A percentile compares a stretch with the other conserved stretches of the same genome.
These are phyloP conservation scores for Polydrusus cervinus DNA, from an alignment of 2,888 invertebrate genomes.

Conservation along the genomic window DNA sequence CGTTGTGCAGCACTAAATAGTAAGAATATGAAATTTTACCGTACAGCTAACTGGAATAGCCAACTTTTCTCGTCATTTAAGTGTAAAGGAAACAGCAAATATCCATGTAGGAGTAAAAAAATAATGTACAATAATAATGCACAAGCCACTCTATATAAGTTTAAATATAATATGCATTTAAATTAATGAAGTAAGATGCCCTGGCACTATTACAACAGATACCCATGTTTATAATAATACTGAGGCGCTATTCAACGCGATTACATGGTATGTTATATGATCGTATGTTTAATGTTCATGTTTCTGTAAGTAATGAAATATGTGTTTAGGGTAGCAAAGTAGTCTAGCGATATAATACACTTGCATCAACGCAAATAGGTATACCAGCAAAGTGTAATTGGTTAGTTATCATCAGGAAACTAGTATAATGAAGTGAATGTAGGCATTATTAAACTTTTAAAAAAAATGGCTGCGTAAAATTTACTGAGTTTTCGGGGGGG, in stretches of 20 bases:
- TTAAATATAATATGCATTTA: not conserved
- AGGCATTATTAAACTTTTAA: no score
- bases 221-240: constrained; percentile 4
- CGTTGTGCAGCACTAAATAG: no score
- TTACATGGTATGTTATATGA: not conserved
- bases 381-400: not conserved
- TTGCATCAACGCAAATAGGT: not conserved
- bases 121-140: not conserved
- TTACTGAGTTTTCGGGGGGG: no score
- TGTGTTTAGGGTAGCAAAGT: constrained; percentile 14
- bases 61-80: no score
- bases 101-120: no score
- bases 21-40: no score
- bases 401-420: no score
- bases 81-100: no score
- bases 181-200: not conserved
- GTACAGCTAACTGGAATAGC: no score
- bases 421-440: no score
- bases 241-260: not conserved
- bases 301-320: constrained; percentile 17
- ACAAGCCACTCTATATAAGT: not conserved
- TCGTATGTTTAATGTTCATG: constrained; percentile 11
- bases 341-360: not conserved
- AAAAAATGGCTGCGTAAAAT: no score
- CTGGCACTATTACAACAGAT: not conserved